Evolutionary conservation across 2,113 vertebrate species (phyloP), one percentile per base, ranked within the genome.

Genomic region (Scopus umbretta): DNA sequence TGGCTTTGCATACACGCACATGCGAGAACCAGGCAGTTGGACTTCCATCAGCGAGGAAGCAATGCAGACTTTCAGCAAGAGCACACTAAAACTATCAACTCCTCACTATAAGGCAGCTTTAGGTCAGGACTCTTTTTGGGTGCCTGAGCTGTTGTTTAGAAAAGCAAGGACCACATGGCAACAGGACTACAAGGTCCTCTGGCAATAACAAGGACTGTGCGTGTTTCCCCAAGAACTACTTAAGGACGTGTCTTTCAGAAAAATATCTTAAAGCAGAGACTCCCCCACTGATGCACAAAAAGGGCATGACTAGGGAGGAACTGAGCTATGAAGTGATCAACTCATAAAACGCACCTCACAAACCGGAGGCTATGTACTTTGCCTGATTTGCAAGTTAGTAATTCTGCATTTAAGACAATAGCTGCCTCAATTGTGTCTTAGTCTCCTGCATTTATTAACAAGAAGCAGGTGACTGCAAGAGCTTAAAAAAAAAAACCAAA

Each of bases 41-140:
- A 70, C 83, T 81, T 89, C 58, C 61, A 53, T 15, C 45, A 62
- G 88, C 3, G 1, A 73, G 74, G 70, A 91, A 58, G 55, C 58
- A 86, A 81, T 5, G 58, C 66, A 84, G 82, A 50, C 68, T 70
- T 80, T 43, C 73, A 93, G 83, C 79, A 88, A 72, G 55, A 72
- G 63, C 91, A 34, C 80, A 17, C 67, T 72, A 70, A 30, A 91
- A 86, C 82, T 75, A 55, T 67, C 49, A 61, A 7, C 42, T 82
- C 94, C 86, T 95, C 61, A 11, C 71, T 71, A 36, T 97, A 98
- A 98, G 95, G 94, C 96, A 98, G 88, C 86, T 3, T 93, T 88
- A 91, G 94, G 80, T 84, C 82, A 91, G 90, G 78, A 85, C 43
- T 81, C 68, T 49, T 78, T 70, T 34, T 47, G 34, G 52, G 66